These are phyloP conservation scores for Chamaedrilus cognettii DNA, from an alignment of 2,888 invertebrate species.

Conservation along the genomic window DNA sequence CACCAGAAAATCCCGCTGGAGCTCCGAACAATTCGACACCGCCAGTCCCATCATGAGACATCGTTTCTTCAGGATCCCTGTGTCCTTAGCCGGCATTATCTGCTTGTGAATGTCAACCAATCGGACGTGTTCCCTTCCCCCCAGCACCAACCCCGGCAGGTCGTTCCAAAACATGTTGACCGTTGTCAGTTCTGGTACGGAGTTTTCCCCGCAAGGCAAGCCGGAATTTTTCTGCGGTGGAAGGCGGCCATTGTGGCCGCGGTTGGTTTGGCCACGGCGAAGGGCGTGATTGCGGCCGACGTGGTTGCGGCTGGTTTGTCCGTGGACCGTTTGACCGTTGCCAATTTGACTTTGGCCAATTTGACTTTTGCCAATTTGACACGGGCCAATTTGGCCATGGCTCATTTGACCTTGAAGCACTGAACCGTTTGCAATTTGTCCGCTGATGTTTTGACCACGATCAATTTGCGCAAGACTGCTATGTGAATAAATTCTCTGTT, in stretches of 20 bases:
- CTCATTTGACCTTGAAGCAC: not conserved
- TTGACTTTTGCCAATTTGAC: not conserved
- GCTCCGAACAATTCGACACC: conserved; percentile 56
- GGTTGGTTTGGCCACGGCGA: no score
- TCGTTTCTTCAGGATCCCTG: conserved; percentile 58
- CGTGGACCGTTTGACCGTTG: not conserved
- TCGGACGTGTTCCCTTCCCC: conserved; percentile 52
- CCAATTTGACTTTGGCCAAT: not conserved
- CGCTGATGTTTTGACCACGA: not conserved
- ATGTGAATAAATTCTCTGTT: no score
- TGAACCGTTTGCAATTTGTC: not conserved
- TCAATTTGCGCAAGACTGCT: no score
- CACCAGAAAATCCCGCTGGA: conserved; percentile 59
- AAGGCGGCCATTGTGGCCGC: no score
- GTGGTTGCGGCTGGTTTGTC: not conserved
- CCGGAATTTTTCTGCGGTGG: no score
- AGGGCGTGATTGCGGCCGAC: no score
- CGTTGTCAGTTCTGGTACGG: conserved; percentile 42
- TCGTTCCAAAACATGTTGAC: conserved; percentile 59
- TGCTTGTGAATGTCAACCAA: conserved; percentile 59
- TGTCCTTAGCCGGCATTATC: conserved; percentile 58
- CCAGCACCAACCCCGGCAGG: conserved; percentile 56
- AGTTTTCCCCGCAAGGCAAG: not conserved
- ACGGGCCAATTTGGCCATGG: not conserved
- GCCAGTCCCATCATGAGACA: conserved; percentile 54